Conservation (phyloP, 1,140 invertebrate species). For the Samia ricini region DNA sequence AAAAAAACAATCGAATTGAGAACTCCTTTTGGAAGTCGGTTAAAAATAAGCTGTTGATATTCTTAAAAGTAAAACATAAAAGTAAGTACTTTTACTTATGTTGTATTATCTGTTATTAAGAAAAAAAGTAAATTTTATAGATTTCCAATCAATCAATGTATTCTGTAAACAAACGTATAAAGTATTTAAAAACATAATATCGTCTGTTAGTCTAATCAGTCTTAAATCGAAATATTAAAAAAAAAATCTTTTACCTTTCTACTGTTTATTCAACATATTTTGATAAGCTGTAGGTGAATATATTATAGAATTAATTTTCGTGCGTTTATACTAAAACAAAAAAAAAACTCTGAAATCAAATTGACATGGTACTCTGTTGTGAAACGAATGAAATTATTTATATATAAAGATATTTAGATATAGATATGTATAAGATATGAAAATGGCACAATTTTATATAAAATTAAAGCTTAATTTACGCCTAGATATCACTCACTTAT, state of each 20-base stretch:
- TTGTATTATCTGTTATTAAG: no score
- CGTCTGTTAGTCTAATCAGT: conserved; percentile 59
- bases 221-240: conserved; percentile 55
- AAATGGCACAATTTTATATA: conserved; percentile 39
- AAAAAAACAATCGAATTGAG: no score
- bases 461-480: conserved; percentile 38
- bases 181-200: neutral
- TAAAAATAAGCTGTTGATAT: no score
- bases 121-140: no score
- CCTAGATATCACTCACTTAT: neutral
- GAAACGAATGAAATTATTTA: neutral
- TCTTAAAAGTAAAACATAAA: no score
- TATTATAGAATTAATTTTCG: neutral
- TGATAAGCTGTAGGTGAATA: conserved; percentile 15
- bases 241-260: conserved; percentile 18
- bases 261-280: conserved; percentile 40
- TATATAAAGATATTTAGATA: neutral
- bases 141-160: no score
- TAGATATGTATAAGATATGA: conserved; percentile 32
- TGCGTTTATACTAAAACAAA: neutral
- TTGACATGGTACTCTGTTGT: no score
- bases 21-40: no score
- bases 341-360: neutral
- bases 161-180: neutral
- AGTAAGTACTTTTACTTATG: no score